A percentile compares a stretch with the other conserved stretches of the same genome.
Evolutionary conservation across 2,888 invertebrate genomes (phyloP).

Genomic region (Gnatocerus cornutus): DNA sequence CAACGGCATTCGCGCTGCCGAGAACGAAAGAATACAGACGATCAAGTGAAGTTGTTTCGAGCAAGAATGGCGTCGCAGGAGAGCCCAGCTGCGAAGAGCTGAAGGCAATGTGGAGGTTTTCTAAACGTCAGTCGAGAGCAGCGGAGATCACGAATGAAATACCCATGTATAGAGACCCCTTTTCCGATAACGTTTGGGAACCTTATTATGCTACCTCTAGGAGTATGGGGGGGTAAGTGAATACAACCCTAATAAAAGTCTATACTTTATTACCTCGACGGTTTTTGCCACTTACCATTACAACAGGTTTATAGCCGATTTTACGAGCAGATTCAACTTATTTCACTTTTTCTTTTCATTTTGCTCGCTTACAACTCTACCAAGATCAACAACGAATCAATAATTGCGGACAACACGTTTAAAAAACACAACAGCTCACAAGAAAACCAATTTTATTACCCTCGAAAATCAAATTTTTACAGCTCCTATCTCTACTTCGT

Average conservation of each 20-base stretch:
- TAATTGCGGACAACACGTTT: constrained; percentile 24
- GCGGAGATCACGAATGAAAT: constrained; percentile 92
- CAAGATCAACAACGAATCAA: constrained; percentile 31
- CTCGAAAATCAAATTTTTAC: background rate
- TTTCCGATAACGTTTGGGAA: constrained; percentile 88
- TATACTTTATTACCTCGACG: constrained; percentile 31
- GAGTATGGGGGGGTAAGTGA: constrained; percentile 75
- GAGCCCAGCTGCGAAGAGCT: constrained; percentile 92
- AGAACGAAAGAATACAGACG: constrained; percentile 63
- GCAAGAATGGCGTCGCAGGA: constrained; percentile 71
- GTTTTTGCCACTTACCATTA: constrained; percentile 41
- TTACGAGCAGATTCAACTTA: constrained; percentile 30
- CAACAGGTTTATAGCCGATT: constrained; percentile 35
- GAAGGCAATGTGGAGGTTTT: constrained; percentile 94
- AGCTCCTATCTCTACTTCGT: background rate
- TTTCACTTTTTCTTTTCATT: constrained; percentile 34
- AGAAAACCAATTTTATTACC: background rate
- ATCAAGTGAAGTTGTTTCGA: constrained; percentile 63
- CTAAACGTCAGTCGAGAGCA: constrained; percentile 89
- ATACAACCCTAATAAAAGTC: constrained; percentile 38
- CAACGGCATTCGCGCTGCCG: constrained; percentile 63
- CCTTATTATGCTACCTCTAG: constrained; percentile 73
- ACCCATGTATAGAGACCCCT: constrained; percentile 87
- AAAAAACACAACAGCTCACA: background rate
- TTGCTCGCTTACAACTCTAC: constrained; percentile 16